A percentile compares a stretch with the other conserved stretches of the same genome.
These are phyloP conservation scores for Indicator indicator DNA, from an alignment of 2,113 vertebrate species.

Conservation along the genomic window DNA sequence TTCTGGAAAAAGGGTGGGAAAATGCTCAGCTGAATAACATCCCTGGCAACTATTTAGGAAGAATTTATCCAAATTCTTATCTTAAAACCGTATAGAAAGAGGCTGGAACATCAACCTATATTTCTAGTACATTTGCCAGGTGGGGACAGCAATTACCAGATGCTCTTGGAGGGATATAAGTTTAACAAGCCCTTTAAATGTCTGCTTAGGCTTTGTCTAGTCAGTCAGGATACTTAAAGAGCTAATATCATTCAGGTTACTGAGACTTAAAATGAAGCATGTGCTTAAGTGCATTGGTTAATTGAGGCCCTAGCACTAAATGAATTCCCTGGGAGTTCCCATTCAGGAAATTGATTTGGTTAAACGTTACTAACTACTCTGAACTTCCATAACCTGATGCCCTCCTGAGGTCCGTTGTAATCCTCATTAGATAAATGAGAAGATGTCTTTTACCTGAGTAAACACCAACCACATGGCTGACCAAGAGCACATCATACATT, in stretches of 20 bases:
- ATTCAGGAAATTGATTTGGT: neutral
- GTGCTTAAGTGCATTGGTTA: neutral
- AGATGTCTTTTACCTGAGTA: neutral
- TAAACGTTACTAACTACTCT: slow-evolving; percentile 4
- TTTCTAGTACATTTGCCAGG: neutral
- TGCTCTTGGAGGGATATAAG: neutral
- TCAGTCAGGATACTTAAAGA: neutral
- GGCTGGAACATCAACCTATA: neutral
- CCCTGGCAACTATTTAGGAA: neutral
- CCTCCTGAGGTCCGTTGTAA: neutral
- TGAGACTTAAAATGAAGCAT: neutral
- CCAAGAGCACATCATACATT: neutral
- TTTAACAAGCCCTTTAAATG: neutral
- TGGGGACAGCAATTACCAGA: accelerated
- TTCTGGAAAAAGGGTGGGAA: neutral
- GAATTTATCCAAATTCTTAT: neutral
- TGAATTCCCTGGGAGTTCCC: neutral
- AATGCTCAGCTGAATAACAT: neutral
- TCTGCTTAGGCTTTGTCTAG: neutral
- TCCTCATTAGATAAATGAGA: neutral
- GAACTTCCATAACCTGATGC: neutral
- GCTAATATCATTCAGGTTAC: neutral
- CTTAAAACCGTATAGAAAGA: neutral
- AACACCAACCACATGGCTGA: neutral
- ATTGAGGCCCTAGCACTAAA: neutral